Percentiles rank a stretch among this genome's conserved stretches.
Evolutionary conservation across 1,140 invertebrate genomes (phyloP).

Genomic region (Temnothorax curvispinosus): DNA sequence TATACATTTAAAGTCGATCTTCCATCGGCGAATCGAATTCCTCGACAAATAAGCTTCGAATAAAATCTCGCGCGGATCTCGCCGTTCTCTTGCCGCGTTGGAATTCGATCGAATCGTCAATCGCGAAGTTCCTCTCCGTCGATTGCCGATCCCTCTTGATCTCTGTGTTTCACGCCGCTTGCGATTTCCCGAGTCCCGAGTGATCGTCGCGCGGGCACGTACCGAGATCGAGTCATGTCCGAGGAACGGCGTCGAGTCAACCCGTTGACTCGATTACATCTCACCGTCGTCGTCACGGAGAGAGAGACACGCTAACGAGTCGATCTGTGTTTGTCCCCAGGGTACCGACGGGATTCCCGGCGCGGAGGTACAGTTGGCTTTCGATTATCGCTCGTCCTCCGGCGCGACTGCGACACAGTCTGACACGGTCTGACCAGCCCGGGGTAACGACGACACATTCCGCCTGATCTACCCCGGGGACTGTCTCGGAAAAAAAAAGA

Average conservation of each 20-base stretch:
- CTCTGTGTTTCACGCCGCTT: not conserved
- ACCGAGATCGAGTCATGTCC: constrained; percentile 27
- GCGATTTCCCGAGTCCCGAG: not conserved
- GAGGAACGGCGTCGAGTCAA: constrained; percentile 35
- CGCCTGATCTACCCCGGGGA: constrained; percentile 73
- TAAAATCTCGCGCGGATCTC: not conserved
- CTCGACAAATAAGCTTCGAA: not conserved
- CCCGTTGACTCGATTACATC: constrained; percentile 60
- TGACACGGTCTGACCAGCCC: constrained; percentile 73
- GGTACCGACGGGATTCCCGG: constrained; percentile 97
- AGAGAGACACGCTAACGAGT: constrained; percentile 59
- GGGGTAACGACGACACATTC: constrained; percentile 74
- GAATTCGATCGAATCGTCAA: constrained; percentile 20
- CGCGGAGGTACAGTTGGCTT: constrained; percentile 89
- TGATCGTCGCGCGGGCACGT: not conserved
- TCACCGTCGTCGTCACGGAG: constrained; percentile 24
- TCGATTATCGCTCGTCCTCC: constrained; percentile 71
- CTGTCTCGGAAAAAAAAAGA: constrained; percentile 51
- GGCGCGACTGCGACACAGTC: constrained; percentile 71
- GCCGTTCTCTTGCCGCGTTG: not conserved
- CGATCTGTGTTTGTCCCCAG: constrained; percentile 87
- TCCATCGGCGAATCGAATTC: not conserved
- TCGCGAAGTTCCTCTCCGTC: not conserved
- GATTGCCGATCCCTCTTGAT: not conserved
- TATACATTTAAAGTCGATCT: not conserved